Evolutionary conservation across 2,797 vertebrate species (phyloP), one percentile per base, ranked within the genome.

Genomic region (Capromys pilorides): DNA sequence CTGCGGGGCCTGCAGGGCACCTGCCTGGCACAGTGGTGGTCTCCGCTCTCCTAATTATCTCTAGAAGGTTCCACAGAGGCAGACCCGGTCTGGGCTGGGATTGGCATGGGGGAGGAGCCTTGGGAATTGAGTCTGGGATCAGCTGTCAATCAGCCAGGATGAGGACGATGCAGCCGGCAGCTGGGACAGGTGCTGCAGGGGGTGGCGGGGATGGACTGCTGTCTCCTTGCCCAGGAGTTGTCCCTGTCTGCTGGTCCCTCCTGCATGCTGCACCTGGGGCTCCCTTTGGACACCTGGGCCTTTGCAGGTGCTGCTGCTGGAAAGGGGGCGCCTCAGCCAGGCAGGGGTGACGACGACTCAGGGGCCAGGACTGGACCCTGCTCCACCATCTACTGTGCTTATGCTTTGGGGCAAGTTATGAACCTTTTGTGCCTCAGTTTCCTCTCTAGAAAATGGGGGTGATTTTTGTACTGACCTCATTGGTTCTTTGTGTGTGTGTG

Each of bases 191-290:
- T 1, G 41, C 26, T 41, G 66, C 6, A 36, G 5, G 10, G 22
- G 22, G 0, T 16, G 31, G 33, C 0, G 4, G n/a, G 57, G 14
- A 24, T 54, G 49, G 14, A 24, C 54, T 22, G 13, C 86, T 41
- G 54, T n/a, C 0, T 0, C 26, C 59, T 16, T 0, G 13, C 22
- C 11, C 24, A 11, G 33, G 11, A 49, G 19, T 26, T 49, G 21
- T 49, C 78, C 82, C 36, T 0, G 41, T 28, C 82, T 61, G 57
- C 16, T 6, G n/a, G 14, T 45, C 67, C 16, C 19, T 75, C 5
- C 2, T 0, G 57, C 16, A 77, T 14, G 0, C 24, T 14, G 0
- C 0, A 0, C 6, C 0, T 0, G 39, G 10, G 31, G 51, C 39
- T 31, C 21, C 21, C 0, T 6, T 0, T 0, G 5, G 61, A 49